Evolutionary conservation across 2,113 vertebrate species (phyloP), one percentile per base, ranked within the genome.

Genomic region (Pangasianodon gigas): DNA sequence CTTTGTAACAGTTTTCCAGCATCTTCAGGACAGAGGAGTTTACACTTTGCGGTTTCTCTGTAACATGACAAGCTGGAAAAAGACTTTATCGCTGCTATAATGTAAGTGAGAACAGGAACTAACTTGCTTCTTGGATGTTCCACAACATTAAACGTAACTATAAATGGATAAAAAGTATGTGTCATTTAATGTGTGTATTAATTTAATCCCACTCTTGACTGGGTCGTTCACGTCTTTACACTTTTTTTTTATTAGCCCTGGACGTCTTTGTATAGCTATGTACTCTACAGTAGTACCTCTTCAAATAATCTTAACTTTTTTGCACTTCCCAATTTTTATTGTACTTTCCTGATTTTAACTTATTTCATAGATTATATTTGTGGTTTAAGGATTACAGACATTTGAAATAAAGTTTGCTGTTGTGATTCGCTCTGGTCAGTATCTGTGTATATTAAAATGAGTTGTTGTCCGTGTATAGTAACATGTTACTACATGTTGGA

Each of bases 401-500:
- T 69, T 32, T n/a, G 65, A 32, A 14, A 32, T 65, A n/a, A 67
- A 26, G 51, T 51, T 51, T 6, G 8, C 62, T 4, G 60, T 62
- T 26, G 21, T 62, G 16, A 19, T 58, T 56, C 54, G 1, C 21
- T 29, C 24, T 65, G 62, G 62, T 65, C 62, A 29, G 62, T 65
- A 26, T 26, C 4, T 54, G 69, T 75, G 67, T 58, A 44, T 24
- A 29, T 58, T 74, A 32, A 21, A 52, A 26, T 56, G 48, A 32
- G 65, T 26, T 21, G 37, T 56, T 71, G 8, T 9, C 4, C 6
- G 32, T 88, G 26, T 19, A 62, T 26, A 67, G 67, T 9, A 85
- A 4, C 37, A 65, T 46, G 41, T 60, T 60, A 19, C 51, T 58
- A 58, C 48, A 79, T 87, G 86, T 9, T 52, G 82, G 90, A 71